Base-by-base conservation (phyloP, 2,888 invertebrate species). In the Trichogramma evanescens region DNA sequence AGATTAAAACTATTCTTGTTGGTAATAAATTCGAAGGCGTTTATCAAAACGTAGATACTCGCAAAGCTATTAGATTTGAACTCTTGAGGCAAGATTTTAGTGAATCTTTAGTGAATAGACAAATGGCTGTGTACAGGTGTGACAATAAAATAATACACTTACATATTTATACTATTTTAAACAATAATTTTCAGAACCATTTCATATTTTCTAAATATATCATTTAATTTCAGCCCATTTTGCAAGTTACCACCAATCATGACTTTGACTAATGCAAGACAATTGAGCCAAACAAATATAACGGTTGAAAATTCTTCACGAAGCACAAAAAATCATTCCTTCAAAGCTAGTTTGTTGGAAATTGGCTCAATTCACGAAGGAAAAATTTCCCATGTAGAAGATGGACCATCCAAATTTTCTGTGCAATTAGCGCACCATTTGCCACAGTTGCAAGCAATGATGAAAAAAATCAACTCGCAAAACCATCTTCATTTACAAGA, bases 371-470 rank as follows among this genome's bases (percentile, higher is more conserved):
- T 60, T 4, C 56, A 62, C 7, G 56, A 64, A 26, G 61, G 61
- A 2, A 40, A 26, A 52, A 84, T 91, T 2, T 89, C 90, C 26
- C 88, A 83, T 74, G 87, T 91, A 13, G 89, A 89, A 69, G 90
- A 92, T 71, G 91, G 91, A 0, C 91, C 91, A 5, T 84, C 86
- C 64, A 79, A 87, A 58, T 92, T 92, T 79, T 88, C 88, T 41
- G 84, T 91, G 5, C 91, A 91, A 70, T 74, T 91, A 40, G 82
- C 83, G 68, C 80, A 82, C 52, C 83, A 83, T 66, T 83, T 83
- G 65, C 80, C 82, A 9, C 81, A 81, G 65, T 75, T 91, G 9
- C 83, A 84, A 53, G 80, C 81, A n/a, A 82, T 91, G 79, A 89
- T 89, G 87, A 83, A 81, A 57, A 84, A 87, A 48, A 86, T 91